Conservation (phyloP, 1,140 invertebrate species). For the Agrypnia vestita region DNA sequence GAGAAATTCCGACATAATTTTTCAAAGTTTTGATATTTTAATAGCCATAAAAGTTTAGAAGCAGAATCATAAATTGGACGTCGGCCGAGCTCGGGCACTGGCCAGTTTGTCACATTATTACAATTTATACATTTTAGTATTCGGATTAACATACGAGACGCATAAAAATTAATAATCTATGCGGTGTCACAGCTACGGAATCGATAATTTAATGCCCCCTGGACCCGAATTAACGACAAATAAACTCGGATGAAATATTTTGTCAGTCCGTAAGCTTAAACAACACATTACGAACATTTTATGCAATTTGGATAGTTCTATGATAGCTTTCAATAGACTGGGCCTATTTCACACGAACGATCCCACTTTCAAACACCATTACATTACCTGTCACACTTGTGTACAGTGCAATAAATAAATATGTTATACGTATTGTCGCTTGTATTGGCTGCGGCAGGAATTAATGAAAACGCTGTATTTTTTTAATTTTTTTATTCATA, state of each 20-base stretch:
- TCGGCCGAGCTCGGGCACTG: conserved; percentile 1
- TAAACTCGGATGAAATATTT: conserved; percentile 32
- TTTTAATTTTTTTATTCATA: too few species aligned
- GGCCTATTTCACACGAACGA: background rate
- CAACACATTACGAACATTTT: background rate
- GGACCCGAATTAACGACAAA: conserved; percentile 30
- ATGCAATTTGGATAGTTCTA: background rate
- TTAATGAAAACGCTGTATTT: too few species aligned
- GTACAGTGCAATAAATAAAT: too few species aligned
- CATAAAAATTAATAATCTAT: conserved; percentile 46
- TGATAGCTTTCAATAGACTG: background rate
- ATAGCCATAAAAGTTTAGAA: conserved; percentile 19
- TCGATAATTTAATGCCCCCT: conserved; percentile 5
- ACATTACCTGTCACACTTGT: too few species aligned
- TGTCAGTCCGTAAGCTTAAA: conserved; percentile 27
- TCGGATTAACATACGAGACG: conserved; percentile 27
- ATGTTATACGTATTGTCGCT: too few species aligned
- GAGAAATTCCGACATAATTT: conserved; percentile 23
- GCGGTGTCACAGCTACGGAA: conserved; percentile 10
- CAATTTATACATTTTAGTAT: conserved; percentile 33
- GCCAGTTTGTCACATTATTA: conserved; percentile 36
- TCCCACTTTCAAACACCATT: too few species aligned
- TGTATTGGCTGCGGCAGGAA: too few species aligned
- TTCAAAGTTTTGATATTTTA: conserved; percentile 27
- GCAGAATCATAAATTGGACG: conserved; percentile 33